phyloP scores from a whole-genome alignment of 1,140 invertebrate species.

The Battus philenor region DNA sequence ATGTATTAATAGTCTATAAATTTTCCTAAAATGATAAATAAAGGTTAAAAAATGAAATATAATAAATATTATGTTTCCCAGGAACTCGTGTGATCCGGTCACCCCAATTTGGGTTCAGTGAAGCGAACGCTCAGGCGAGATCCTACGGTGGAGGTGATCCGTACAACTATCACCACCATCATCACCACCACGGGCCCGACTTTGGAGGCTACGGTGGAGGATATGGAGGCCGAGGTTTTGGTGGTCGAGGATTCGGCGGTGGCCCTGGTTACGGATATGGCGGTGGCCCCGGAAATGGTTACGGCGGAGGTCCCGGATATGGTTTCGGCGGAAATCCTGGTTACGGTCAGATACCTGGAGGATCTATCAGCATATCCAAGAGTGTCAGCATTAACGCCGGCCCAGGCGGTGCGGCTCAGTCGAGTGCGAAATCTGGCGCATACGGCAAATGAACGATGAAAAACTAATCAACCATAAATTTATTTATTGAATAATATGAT shows the following conservation, averaged over 20 bases:
- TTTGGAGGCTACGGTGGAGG: conserved; percentile 16
- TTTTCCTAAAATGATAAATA: too few relatives aligned
- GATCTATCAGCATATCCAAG: conserved; percentile 9
- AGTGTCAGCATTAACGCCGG: conserved; percentile 12
- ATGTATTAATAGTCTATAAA: background rate
- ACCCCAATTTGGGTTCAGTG: conserved; percentile 26
- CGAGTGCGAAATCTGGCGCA: background rate
- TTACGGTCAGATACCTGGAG: background rate
- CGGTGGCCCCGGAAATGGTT: background rate
- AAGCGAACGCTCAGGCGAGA: conserved; percentile 24
- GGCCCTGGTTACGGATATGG: background rate
- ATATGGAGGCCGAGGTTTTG: background rate
- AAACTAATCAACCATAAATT: too few relatives aligned
- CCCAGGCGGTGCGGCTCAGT: background rate
- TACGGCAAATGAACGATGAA: background rate
- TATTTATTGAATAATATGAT: too few relatives aligned
- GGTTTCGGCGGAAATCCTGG: conserved; percentile 8
- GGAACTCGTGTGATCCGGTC: conserved; percentile 22
- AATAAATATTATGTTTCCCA: conserved; percentile 20
- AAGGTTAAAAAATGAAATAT: background rate
- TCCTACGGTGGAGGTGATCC: conserved; percentile 18
- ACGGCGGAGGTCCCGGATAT: background rate
- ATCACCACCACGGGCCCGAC: conserved; percentile 2
- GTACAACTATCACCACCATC: conserved; percentile 1
- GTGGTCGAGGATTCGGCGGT: background rate